A percentile compares a stretch with the other conserved stretches of the same genome.
phyloP scores from a whole-genome alignment of 2,113 vertebrate species.

The Hippocampus mohnikei region DNA sequence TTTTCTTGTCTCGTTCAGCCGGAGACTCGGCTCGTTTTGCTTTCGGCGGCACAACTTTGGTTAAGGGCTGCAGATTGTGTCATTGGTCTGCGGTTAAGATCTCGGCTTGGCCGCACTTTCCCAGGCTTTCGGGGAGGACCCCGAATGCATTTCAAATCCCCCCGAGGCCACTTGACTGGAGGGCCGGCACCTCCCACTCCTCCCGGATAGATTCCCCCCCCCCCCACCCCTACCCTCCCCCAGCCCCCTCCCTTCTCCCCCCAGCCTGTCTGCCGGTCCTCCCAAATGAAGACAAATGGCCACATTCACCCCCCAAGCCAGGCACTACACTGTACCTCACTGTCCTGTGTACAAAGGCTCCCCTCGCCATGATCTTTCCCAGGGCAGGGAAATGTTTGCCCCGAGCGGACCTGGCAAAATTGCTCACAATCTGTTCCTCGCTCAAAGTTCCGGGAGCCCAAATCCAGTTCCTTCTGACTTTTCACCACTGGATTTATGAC shows the following conservation, averaged over 20 bases:
- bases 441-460: background rate
- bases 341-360: slow-evolving; percentile 62
- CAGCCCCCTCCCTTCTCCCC: slow-evolving; percentile 10
- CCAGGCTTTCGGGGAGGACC: slow-evolving; percentile 69
- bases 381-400: background rate
- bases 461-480: too few species aligned
- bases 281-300: slow-evolving; percentile 77
- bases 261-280: slow-evolving; percentile 65
- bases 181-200: slow-evolving; percentile 68
- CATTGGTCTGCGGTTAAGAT: slow-evolving; percentile 69
- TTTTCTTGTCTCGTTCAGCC: slow-evolving; percentile 52
- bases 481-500: too few species aligned
- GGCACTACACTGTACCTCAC: slow-evolving; percentile 66
- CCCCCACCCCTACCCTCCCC: too few species aligned
- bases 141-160: slow-evolving; percentile 72
- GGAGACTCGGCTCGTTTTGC: slow-evolving; percentile 42
- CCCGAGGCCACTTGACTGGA: slow-evolving; percentile 75
- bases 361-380: slow-evolving; percentile 30
- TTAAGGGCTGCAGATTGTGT: slow-evolving; percentile 56
- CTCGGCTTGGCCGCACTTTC: slow-evolving; percentile 66
- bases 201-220: slow-evolving; percentile 53
- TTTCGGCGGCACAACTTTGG: slow-evolving; percentile 31
- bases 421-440: background rate
- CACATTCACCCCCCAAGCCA: slow-evolving; percentile 66
- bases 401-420: background rate